phyloP scores from a whole-genome alignment of 2,113 vertebrate genomes.

The Dendrocopos noguchii region DNA sequence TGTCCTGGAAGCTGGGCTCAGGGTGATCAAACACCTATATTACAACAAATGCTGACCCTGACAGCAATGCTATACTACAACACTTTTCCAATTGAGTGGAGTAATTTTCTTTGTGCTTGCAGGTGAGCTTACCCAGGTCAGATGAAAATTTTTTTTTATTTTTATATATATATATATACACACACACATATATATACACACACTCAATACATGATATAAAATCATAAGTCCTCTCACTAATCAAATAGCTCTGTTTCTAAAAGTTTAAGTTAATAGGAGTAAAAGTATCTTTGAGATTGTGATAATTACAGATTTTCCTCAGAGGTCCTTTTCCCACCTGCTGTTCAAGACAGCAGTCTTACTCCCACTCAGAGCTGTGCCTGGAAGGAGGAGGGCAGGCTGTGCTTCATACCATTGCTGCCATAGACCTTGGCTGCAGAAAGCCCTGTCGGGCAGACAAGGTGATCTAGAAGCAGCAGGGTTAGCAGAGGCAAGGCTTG shows the following conservation, averaged over 20 bases:
- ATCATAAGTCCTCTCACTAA: not conserved
- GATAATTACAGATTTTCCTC: not conserved
- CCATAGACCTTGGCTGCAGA: not conserved
- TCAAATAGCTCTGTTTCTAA: not conserved
- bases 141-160: too few relatives aligned
- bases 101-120: not conserved
- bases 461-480: not conserved
- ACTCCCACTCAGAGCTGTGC: not conserved
- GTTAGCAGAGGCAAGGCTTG: not conserved
- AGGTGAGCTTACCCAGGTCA: not conserved
- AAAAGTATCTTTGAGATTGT: not conserved
- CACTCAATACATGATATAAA: not conserved
- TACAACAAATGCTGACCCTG: too few relatives aligned
- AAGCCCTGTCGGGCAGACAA: not conserved
- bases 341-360: not conserved
- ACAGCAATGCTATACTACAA: too few relatives aligned
- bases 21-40: too few relatives aligned
- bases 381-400: not conserved
- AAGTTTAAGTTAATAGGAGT: not conserved
- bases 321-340: not conserved
- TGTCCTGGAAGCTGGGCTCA: too few relatives aligned
- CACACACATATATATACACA: rapidly evolving
- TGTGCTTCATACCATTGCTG: rapidly evolving
- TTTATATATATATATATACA: too few relatives aligned
- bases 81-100: not conserved